Evolutionary conservation across 2,797 vertebrate genomes (phyloP), one percentile per base, ranked within the genome.

Genomic region (Platyrinchus mystaceus): DNA sequence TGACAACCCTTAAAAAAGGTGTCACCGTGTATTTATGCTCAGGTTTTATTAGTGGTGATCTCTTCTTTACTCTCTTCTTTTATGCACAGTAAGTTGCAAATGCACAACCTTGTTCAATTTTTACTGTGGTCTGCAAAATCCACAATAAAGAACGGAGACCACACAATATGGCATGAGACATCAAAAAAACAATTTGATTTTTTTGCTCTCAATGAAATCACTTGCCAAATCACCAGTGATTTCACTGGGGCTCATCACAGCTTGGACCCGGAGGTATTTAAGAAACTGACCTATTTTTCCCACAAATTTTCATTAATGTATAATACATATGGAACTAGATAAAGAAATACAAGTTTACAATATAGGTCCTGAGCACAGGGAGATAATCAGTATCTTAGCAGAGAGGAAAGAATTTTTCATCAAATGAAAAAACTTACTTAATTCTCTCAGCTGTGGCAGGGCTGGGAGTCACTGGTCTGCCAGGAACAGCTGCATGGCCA

Each of bases 401-500:
- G 47, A 13, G 34, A 78, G 20, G 52, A 79, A 62, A 94, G 36
- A 67, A 41, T 76, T 39, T 82, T 84, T 76, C 59, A 82, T 74
- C 59, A 90, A 52, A 79, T 62, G 39, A 86, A 91, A 86, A 91
- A 90, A 70, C 52, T 69, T 52, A 56, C 17, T 86, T 67, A 34
- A 79, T 76, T 69, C 74, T 71, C 64, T 91, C 80, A 90, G 80
- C 77, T 84, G 67, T 70, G 77, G 63, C 70, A 88, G 55, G 52
- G 44, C 69, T 59, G 34, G 1, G 5, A 92, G 69, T 62, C 79
- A 71, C 26, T 32, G 62, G 47, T 69, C 85, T 93, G 92, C 79
- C 85, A 93, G 77, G 71, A 95, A 92, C 89, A 94, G 92, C 94
- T 95, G 94, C 76, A 83, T 23, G 69, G 83, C 79, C 92, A 71